These are phyloP conservation scores for Channa maculata DNA, from an alignment of 2,113 vertebrate genomes.

Conservation along the genomic window DNA sequence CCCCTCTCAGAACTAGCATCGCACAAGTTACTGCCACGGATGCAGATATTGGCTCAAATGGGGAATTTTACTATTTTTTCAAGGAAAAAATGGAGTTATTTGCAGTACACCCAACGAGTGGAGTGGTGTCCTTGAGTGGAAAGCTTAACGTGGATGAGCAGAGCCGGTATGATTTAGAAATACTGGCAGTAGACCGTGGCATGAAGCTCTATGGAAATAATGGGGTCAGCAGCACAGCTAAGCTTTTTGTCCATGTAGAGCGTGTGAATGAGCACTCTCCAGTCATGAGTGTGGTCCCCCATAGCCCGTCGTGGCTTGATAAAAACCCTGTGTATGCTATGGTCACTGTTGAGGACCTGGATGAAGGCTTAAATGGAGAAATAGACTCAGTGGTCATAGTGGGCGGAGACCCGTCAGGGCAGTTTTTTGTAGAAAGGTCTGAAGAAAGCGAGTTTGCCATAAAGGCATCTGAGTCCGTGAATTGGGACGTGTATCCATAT, in stretches of 20 bases:
- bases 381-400: constrained; percentile 92
- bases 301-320: constrained; percentile 85
- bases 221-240: constrained; percentile 96
- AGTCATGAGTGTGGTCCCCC: constrained; percentile 85
- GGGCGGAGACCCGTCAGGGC: constrained; percentile 88
- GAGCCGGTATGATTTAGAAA: constrained; percentile 92
- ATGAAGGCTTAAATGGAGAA: constrained; percentile 94
- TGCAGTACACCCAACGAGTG: constrained; percentile 95
- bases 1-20: constrained; percentile 95
- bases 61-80: constrained; percentile 99
- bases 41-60: constrained; percentile 97
- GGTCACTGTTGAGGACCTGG: constrained; percentile 89
- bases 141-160: constrained; percentile 90
- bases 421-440: constrained; percentile 88
- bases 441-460: constrained; percentile 84
- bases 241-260: constrained; percentile 96
- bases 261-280: constrained; percentile 92
- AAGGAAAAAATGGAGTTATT: constrained; percentile 95
- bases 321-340: constrained; percentile 89
- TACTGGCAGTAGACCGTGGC: constrained; percentile 95
- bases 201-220: constrained; percentile 99
- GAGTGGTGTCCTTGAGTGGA: constrained; percentile 94
- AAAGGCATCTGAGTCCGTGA: constrained; percentile 85
- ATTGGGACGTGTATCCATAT: constrained; percentile 88
- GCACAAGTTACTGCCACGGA: constrained; percentile 99